These are phyloP conservation scores for Geotrupes spiniger DNA, from an alignment of 2,888 invertebrate genomes.

Conservation along the genomic window DNA sequence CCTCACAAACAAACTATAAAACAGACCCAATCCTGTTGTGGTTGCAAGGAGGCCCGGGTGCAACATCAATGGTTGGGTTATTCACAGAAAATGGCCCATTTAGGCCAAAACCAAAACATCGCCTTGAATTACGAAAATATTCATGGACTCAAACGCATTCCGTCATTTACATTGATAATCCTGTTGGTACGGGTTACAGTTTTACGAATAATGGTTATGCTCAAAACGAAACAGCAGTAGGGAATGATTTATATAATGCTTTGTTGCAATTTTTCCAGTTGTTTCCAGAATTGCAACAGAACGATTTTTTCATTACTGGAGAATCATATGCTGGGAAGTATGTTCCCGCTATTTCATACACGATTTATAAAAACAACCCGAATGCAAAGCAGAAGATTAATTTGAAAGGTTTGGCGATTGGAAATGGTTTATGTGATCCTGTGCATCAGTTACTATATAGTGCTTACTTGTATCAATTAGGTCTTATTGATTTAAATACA, in stretches of 20 bases:
- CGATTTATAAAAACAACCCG: constrained; percentile 65
- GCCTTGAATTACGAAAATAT: constrained; percentile 60
- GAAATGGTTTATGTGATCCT: constrained; percentile 79
- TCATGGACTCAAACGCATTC: constrained; percentile 79
- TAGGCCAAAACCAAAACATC: constrained; percentile 49
- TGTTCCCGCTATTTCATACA: constrained; percentile 73
- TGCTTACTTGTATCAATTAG: constrained; percentile 76
- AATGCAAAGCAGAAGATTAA: constrained; percentile 64
- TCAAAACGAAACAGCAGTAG: constrained; percentile 75
- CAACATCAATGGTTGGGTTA: constrained; percentile 74
- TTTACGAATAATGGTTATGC: constrained; percentile 83
- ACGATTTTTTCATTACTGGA: constrained; percentile 83
- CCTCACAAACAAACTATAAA: constrained; percentile 56
- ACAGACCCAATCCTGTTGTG: constrained; percentile 74
- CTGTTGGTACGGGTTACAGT: constrained; percentile 90
- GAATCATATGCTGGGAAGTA: constrained; percentile 87
- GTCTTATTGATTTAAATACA: constrained; percentile 66
- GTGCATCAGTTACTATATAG: constrained; percentile 73
- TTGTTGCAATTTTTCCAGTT: constrained; percentile 79
- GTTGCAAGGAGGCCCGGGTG: constrained; percentile 86
- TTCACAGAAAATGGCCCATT: constrained; percentile 85
- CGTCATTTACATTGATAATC: constrained; percentile 88
- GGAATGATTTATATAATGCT: constrained; percentile 72
- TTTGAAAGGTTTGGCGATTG: constrained; percentile 69
- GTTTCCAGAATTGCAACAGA: constrained; percentile 71